Base-by-base conservation (phyloP, 1,140 invertebrate species). In the Cydia amplana region DNA sequence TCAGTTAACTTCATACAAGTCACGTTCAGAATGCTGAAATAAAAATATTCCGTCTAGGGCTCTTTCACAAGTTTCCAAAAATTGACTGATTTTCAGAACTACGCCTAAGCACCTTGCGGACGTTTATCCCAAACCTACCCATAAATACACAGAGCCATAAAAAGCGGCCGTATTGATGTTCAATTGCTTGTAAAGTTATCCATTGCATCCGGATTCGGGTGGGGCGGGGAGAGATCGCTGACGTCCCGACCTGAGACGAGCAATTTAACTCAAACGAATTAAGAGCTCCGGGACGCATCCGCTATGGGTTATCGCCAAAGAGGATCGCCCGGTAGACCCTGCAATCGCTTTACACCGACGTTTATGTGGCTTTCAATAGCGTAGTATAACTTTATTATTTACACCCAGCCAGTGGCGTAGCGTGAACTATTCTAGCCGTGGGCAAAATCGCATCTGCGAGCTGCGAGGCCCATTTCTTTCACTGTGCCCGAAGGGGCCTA, bases 141-240 rank as follows among this genome's bases (percentile, higher is more conserved):
- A 32, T 28, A 18, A 70, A 36, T 40, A 70, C 65, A 70, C 32
- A 40, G 64, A 40, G 65, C 65, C 65, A 70, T 70, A 70, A 70
- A 70, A 70, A 70, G 5, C 65, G 43, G 28, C 32, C 65, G 36
- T 40, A 36, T 70, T 70, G 65, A 70, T 28, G 65, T 70, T 70
- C 65, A 70, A 70, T 70, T 70, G 65, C 65, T 70, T 70, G 65
- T 70, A 70, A 70, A 70, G 28, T 70, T 70, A 70, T 40, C 32
- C 32, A 70, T 70, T 70, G 65, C 65, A 70, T 70, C 65, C 65
- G 32, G 65, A 70, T 32, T 67, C 4, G 64, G 14, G n/a, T n/a
- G 16, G 65, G 32, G 32, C 16, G 28, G 64, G 32, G 20, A 70
- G 65, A 32, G 28, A 70, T 70, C 18, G 65, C 28, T 36, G 65